phyloP scores from a whole-genome alignment of 2,113 vertebrate species.

The Bubo blakistoni region DNA sequence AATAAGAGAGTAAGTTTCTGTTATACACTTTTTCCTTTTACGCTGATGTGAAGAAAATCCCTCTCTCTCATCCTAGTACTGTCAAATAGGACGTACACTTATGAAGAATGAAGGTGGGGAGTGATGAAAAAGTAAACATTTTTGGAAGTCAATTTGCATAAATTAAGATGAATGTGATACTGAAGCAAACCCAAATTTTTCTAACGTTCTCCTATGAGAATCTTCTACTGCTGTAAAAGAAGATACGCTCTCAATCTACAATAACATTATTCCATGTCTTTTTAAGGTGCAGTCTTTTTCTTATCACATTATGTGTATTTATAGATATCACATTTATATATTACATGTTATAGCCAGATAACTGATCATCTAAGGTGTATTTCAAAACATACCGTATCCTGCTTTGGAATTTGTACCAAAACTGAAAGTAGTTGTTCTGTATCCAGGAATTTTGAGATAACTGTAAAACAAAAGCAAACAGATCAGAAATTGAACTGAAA shows the following conservation, averaged over 20 bases:
- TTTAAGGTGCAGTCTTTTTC: not conserved
- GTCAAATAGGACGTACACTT: not conserved
- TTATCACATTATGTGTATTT: not conserved
- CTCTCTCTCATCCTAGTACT: not conserved
- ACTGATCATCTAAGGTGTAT: not conserved
- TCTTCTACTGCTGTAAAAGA: not conserved
- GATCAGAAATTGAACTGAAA: constrained; percentile 2
- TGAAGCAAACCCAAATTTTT: not conserved
- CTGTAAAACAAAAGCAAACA: constrained; percentile 72
- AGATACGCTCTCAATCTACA: not conserved
- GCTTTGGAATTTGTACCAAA: constrained; percentile 94
- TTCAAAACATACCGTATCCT: constrained; percentile 85
- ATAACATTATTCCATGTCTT: not conserved
- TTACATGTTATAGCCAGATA: not conserved
- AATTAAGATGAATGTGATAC: not conserved
- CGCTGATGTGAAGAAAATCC: not conserved
- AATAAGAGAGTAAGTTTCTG: not conserved
- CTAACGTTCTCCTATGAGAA: not conserved
- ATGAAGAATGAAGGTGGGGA: not conserved
- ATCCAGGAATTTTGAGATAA: constrained; percentile 91
- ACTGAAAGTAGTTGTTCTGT: constrained; percentile 94
- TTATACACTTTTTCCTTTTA: not conserved
- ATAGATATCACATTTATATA: not conserved
- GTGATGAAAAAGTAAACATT: not conserved
- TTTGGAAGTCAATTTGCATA: not conserved